These are phyloP conservation scores for Rhynchomys soricoides DNA, from an alignment of 2,113 vertebrate species.

Conservation along the genomic window DNA sequence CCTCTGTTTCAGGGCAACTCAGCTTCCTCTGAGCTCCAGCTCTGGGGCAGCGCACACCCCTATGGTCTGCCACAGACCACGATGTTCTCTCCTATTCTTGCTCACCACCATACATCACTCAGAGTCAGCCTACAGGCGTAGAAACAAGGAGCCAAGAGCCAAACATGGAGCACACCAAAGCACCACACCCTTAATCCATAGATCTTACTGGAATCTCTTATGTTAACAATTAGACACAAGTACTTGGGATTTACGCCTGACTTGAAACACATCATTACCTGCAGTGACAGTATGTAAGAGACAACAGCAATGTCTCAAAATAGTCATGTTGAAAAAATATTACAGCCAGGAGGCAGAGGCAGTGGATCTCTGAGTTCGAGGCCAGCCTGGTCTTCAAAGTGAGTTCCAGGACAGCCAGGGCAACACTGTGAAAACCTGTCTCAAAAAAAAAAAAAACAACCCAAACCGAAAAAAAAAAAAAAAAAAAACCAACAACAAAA, in stretches of 20 bases:
- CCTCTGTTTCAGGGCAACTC: accelerated
- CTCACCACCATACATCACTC: not conserved
- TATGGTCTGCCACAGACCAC: not conserved
- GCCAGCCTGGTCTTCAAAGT: not conserved
- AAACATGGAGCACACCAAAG: not conserved
- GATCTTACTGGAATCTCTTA: not conserved
- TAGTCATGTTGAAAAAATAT: not conserved
- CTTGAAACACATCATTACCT: not conserved
- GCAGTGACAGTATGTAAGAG: no score
- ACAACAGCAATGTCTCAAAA: not conserved
- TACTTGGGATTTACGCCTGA: not conserved
- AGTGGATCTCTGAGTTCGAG: not conserved
- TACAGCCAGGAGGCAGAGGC: not conserved
- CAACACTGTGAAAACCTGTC: not conserved
- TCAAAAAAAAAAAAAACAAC: not conserved
- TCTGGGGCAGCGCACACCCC: not conserved
- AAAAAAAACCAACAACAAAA: not conserved
- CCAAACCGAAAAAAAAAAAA: no score
- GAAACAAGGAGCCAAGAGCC: not conserved
- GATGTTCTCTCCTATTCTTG: not conserved
- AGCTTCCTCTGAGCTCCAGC: not conserved
- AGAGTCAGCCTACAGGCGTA: not conserved
- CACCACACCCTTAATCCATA: no score
- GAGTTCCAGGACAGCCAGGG: not conserved
- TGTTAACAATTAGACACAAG: not conserved